These are phyloP conservation scores for Ceramica pisi DNA, from an alignment of 2,888 invertebrate genomes.

Conservation along the genomic window DNA sequence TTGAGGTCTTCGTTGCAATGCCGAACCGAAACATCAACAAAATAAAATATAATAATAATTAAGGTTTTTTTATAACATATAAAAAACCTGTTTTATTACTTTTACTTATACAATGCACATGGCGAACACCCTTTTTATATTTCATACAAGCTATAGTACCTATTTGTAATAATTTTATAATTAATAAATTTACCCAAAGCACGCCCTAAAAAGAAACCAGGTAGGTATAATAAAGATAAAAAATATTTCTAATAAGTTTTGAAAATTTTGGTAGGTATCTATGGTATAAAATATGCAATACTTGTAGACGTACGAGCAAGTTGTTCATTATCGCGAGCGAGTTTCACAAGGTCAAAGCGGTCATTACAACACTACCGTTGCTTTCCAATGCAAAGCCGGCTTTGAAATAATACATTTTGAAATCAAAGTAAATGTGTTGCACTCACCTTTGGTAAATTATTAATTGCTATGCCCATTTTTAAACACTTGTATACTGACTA, in stretches of 20 bases:
- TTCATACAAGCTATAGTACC: background rate
- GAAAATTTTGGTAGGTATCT: constrained; percentile 13
- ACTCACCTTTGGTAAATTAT: constrained; percentile 87
- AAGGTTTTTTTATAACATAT: constrained; percentile 4
- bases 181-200: background rate
- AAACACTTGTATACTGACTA: constrained; percentile 60
- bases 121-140: background rate
- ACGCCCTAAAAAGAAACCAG: background rate
- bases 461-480: constrained; percentile 87
- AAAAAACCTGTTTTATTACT: background rate
- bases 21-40: constrained; percentile 1
- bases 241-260: background rate
- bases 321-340: constrained; percentile 87
- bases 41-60: constrained; percentile 3
- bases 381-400: constrained; percentile 87
- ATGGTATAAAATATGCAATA: constrained; percentile 67
- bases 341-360: constrained; percentile 91
- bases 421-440: constrained; percentile 57
- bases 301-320: constrained; percentile 76
- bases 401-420: constrained; percentile 66
- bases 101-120: constrained; percentile 10
- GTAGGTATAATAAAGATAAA: background rate
- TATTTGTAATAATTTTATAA: background rate
- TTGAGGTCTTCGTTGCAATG: constrained; percentile 19
- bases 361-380: constrained; percentile 89